A percentile compares a stretch with the other conserved stretches of the same genome.
Evolutionary conservation across 2,888 invertebrate species (phyloP).

Genomic region (Nomada ferruginata): DNA sequence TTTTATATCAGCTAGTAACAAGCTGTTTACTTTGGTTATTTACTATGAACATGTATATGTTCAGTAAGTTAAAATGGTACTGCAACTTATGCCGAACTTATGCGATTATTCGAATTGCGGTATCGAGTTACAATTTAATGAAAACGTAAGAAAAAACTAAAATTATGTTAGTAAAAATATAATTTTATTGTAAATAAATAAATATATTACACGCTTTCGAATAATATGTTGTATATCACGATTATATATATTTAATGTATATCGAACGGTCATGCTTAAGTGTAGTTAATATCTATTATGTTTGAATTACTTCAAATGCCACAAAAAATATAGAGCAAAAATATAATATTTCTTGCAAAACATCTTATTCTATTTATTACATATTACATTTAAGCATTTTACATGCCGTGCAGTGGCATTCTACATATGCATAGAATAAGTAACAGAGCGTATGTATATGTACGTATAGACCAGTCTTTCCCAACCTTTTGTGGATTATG

Average conservation of each 20-base stretch:
- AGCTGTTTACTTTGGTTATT: slow-evolving; percentile 15
- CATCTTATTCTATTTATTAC: neutral
- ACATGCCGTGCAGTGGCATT: neutral
- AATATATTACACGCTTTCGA: neutral
- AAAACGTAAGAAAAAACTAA: neutral
- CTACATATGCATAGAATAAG: slow-evolving; percentile 9
- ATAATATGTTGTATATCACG: neutral
- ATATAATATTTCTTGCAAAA: neutral
- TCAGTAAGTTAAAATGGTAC: neutral
- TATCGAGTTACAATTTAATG: neutral
- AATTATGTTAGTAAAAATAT: neutral
- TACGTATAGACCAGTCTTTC: no score
- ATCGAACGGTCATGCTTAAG: neutral
- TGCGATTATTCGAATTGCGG: no score
- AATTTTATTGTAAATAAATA: neutral
- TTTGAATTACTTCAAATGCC: neutral
- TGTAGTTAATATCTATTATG: neutral
- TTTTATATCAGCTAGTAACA: slow-evolving; percentile 18
- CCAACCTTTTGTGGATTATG: no score
- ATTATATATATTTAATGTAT: neutral
- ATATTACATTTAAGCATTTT: slow-evolving; percentile 2
- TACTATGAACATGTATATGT: neutral
- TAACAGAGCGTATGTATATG: no score
- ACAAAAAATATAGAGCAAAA: neutral
- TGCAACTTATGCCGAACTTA: neutral